These are phyloP conservation scores for Calypte anna DNA, from an alignment of 2,113 vertebrate species.

Conservation along the genomic window DNA sequence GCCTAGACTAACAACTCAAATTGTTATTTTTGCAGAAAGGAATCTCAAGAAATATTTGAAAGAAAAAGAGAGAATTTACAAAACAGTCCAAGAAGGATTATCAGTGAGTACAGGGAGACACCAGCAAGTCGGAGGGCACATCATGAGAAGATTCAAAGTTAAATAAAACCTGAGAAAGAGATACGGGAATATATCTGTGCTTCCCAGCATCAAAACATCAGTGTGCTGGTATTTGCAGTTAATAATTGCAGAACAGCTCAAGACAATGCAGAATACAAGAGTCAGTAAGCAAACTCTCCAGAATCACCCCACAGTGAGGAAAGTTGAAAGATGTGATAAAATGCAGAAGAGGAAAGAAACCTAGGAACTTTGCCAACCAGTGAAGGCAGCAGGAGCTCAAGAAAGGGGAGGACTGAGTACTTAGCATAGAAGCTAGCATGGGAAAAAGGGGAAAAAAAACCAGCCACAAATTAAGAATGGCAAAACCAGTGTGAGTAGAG, in stretches of 20 bases:
- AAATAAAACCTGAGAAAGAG: not conserved
- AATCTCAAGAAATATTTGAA: not conserved
- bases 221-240: not conserved
- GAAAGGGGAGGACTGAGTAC: not conserved
- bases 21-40: not conserved
- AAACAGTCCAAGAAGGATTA: not conserved
- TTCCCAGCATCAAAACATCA: not conserved
- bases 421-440: not conserved
- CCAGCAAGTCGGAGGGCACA: not conserved
- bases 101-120: not conserved
- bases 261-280: not conserved
- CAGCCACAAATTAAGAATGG: not conserved
- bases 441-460: no score
- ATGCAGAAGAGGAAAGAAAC: not conserved
- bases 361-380: not conserved
- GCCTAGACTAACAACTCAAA: not conserved
- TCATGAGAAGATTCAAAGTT: not conserved
- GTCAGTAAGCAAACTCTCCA: not conserved
- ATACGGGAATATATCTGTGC: not conserved
- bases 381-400: not conserved
- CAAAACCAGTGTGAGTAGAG: not conserved
- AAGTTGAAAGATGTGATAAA: not conserved
- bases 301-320: not conserved
- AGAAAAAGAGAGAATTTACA: not conserved
- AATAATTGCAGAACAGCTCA: not conserved